Evolutionary conservation across 2,113 vertebrate genomes (phyloP).

Genomic region (Protobothrops flavoviridis): DNA sequence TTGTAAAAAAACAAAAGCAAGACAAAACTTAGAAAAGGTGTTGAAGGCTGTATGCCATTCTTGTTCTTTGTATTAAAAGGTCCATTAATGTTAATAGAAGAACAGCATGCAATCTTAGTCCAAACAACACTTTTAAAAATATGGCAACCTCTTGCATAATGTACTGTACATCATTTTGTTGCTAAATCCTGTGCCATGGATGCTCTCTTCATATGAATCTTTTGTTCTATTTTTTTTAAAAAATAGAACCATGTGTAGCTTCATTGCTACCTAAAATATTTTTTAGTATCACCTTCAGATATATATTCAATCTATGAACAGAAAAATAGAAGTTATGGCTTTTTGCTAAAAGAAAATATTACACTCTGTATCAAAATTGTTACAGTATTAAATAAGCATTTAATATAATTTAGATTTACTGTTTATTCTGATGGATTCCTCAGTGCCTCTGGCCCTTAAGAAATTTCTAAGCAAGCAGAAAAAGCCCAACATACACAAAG

Average conservation of each 20-base stretch:
- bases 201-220: not conserved
- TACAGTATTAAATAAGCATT: not conserved
- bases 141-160: constrained; percentile 45
- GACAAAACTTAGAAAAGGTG: constrained; percentile 45
- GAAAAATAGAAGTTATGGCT: not conserved
- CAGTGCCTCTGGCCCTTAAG: not conserved
- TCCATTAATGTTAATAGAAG: constrained; percentile 57
- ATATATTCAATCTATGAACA: not conserved
- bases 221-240: constrained; percentile 11
- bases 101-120: constrained; percentile 47
- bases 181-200: constrained; percentile 22
- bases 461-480: not conserved
- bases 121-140: constrained; percentile 46
- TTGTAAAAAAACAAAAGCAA: not conserved
- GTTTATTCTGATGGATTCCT: not conserved
- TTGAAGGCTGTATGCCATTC: constrained; percentile 49
- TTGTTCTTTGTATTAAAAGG: constrained; percentile 43
- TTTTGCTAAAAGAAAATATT: not conserved
- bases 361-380: not conserved
- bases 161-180: constrained; percentile 33
- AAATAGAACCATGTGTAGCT: not conserved
- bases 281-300: not conserved
- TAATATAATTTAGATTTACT: not conserved
- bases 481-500: not conserved
- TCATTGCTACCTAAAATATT: not conserved